A percentile compares a stretch with the other conserved stretches of the same genome.
phyloP scores from a whole-genome alignment of 2,113 vertebrate species.

The Salvelinus namaycush region DNA sequence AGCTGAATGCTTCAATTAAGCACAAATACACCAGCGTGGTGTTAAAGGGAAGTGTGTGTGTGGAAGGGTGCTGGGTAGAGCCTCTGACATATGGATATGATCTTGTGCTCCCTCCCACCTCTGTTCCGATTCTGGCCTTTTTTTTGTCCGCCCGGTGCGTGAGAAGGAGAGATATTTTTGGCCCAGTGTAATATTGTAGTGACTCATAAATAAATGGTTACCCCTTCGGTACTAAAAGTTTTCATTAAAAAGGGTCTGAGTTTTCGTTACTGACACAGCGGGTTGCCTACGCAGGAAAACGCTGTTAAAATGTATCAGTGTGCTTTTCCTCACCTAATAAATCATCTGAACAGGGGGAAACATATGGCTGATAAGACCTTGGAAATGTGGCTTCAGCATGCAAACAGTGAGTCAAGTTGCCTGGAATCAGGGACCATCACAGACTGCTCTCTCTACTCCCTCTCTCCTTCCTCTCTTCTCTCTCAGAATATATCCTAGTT shows the following conservation, averaged over 20 bases:
- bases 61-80: too few species aligned
- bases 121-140: conserved; percentile 78
- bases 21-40: conserved; percentile 70
- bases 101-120: conserved; percentile 76
- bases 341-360: conserved; percentile 98
- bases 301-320: conserved; percentile 98
- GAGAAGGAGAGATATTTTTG: conserved; percentile 88
- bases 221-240: conserved; percentile 95
- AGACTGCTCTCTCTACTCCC: conserved; percentile 69
- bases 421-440: conserved; percentile 95
- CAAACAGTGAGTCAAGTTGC: conserved; percentile 90
- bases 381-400: conserved; percentile 98
- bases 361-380: conserved; percentile 99
- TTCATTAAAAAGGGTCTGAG: conserved; percentile 95
- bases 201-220: conserved; percentile 97
- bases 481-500: conserved; percentile 91
- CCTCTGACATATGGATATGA: conserved; percentile 82
- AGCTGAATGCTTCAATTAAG: conserved; percentile 83
- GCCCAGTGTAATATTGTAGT: conserved; percentile 87
- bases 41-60: conserved; percentile 44
- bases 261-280: conserved; percentile 97
- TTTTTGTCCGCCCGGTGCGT: conserved; percentile 83
- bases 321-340: conserved; percentile 99
- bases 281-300: conserved; percentile 96
- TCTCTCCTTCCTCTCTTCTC: conserved; percentile 33